Evolutionary conservation across 2,888 invertebrate genomes (phyloP), one percentile per base, ranked within the genome.

Genomic region (Boloria selene): DNA sequence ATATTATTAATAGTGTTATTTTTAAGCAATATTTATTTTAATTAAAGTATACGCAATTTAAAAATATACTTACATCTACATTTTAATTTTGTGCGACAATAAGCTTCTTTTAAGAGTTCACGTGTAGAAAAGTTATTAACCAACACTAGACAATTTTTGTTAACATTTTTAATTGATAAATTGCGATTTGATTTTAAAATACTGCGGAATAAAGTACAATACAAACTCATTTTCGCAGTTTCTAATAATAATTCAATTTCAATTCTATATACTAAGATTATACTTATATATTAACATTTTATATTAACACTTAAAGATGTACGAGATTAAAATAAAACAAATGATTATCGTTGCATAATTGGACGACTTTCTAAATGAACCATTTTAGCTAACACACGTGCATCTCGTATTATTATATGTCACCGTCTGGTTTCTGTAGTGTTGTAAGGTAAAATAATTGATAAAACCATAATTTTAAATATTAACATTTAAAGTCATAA

Each of bases 61-160:
- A 56, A 58, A 63, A 62, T 52, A 64, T 74, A 94, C 95, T 94
- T 92, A 96, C 96, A 96, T 90, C 94, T 93, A 86, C 95, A 96
- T 88, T 95, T 95, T 67, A 94, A 86, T 87, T 94, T 95, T 18
- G 95, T 94, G 77, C 93, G 90, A 75, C 93, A 90, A 82, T 96
- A 95, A 4, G 95, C 94, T 79, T 94, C 93, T 75, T 93, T 90
- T 64, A 93, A 78, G 65, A 92, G 78, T 71, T 93, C 90, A 50
- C 87, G 85, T 18, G 90, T 88, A 14, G 92, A 90, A 77, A 81
- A 85, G 63, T 74, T 75, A 71, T 81, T 84, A 13, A 67, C 71
- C 10, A 64, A 66, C 54, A 74, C 50, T 65, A 74, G 47, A 67
- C 72, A 67, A 68, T 61, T 74, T 64, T 74, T 81, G 38, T 74